Percentiles rank a stretch among this genome's conserved stretches.
These are phyloP conservation scores for Panzeria rudis DNA, from an alignment of 2,888 invertebrate species.

Conservation along the genomic window DNA sequence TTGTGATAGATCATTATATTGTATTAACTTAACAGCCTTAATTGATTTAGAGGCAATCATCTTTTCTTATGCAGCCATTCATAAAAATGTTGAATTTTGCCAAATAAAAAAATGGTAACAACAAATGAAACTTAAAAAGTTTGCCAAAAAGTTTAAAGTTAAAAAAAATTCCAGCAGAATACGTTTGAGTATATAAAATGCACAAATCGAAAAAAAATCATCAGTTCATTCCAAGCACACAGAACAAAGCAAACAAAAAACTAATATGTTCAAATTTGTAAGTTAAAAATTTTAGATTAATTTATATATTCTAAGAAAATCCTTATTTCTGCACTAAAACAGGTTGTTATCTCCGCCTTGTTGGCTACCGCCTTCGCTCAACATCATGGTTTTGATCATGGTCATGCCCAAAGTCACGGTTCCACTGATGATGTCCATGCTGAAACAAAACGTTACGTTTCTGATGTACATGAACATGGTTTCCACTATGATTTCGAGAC, in stretches of 20 bases:
- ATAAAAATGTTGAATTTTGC: not conserved
- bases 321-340: not conserved
- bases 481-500: slow-evolving; percentile 79
- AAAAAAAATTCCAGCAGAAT: not conserved
- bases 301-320: not conserved
- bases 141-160: not conserved
- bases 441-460: not conserved
- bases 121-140: not conserved
- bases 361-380: slow-evolving; percentile 73
- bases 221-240: slow-evolving; percentile 11
- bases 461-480: slow-evolving; percentile 77
- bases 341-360: slow-evolving; percentile 77
- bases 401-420: not conserved
- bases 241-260: slow-evolving; percentile 11
- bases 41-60: not conserved
- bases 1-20: not conserved
- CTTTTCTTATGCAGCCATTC: not conserved
- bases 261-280: slow-evolving; percentile 24
- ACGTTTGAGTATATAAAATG: slow-evolving; percentile 8
- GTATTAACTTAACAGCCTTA: not conserved
- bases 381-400: slow-evolving; percentile 8
- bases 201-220: not conserved
- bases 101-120: not conserved
- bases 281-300: not conserved
- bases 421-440: slow-evolving; percentile 9